A percentile compares a stretch with the other conserved stretches of the same genome.
Evolutionary conservation across 2,797 vertebrate species (phyloP).

Genomic region (Phalanger gymnotis): DNA sequence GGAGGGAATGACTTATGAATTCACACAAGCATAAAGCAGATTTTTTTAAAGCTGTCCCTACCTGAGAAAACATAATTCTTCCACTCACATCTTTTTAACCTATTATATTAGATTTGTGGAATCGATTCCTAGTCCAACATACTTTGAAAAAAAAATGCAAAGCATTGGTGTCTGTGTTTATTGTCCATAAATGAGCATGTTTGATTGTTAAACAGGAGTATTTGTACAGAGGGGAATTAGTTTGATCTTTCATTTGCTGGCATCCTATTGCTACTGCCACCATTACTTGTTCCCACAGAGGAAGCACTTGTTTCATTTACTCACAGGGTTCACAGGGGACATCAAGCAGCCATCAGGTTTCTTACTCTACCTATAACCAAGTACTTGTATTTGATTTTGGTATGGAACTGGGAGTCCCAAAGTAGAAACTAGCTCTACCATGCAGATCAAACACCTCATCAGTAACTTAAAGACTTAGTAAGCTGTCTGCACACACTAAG

Average conservation of each 20-base stretch:
- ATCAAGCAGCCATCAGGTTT: background rate
- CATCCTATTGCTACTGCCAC: background rate
- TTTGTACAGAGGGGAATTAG: background rate
- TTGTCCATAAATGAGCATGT: background rate
- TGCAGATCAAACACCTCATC: background rate
- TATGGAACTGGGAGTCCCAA: background rate
- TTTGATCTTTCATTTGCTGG: background rate
- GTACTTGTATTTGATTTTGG: background rate
- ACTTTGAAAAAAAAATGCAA: constrained; percentile 20
- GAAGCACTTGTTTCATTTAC: background rate
- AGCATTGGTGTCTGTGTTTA: background rate
- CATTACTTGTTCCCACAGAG: background rate
- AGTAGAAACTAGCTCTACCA: background rate
- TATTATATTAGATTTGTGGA: background rate
- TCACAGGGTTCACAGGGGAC: background rate
- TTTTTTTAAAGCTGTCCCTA: background rate
- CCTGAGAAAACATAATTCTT: background rate
- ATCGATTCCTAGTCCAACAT: background rate
- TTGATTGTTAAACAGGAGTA: background rate
- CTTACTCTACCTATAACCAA: background rate
- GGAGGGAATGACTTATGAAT: constrained; percentile 6
- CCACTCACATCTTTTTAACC: background rate
- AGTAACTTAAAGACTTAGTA: background rate
- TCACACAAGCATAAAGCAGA: constrained; percentile 1
- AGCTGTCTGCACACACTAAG: background rate